A percentile compares a stretch with the other conserved stretches of the same genome.
Conservation (phyloP, 2,888 invertebrate species). For the Heteropelma amictum region DNA sequence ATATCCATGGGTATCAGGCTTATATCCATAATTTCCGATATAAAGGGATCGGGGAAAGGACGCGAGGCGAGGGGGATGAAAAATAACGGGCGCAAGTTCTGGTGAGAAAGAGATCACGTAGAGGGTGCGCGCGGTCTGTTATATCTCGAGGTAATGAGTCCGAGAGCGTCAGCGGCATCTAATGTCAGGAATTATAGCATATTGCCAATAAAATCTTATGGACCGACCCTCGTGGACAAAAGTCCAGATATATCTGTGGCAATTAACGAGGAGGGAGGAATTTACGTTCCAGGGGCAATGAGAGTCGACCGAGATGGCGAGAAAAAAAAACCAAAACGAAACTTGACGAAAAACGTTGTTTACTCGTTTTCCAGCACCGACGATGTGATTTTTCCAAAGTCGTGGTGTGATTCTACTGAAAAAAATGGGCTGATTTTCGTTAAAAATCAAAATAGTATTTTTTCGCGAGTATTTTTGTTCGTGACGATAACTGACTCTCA, state of each 20-base stretch:
- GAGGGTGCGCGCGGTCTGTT: constrained; percentile 53
- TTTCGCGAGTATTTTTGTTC: neutral
- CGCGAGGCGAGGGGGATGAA: constrained; percentile 20
- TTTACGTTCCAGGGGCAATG: neutral
- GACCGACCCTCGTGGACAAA: constrained; percentile 61
- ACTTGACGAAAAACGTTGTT: neutral
- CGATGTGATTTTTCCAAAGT: neutral
- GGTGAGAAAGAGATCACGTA: constrained; percentile 72
- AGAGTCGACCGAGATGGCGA: neutral
- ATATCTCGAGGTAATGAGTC: constrained; percentile 75
- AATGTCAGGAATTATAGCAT: constrained; percentile 78
- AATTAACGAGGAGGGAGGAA: neutral
- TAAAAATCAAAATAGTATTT: neutral
- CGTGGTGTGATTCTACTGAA: neutral
- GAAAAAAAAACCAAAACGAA: neutral
- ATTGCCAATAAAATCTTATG: constrained; percentile 77
- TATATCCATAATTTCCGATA: constrained; percentile 58
- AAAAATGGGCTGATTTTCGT: neutral
- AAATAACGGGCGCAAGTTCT: constrained; percentile 29
- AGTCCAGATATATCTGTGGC: constrained; percentile 8
- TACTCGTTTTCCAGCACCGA: neutral
- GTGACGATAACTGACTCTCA: neutral
- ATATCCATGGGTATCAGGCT: constrained; percentile 29
- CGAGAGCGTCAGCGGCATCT: constrained; percentile 77
- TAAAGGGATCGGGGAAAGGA: constrained; percentile 44